Evolutionary conservation across 2,888 invertebrate genomes (phyloP), one percentile per base, ranked within the genome.

Genomic region (Galerucella calmariensis): DNA sequence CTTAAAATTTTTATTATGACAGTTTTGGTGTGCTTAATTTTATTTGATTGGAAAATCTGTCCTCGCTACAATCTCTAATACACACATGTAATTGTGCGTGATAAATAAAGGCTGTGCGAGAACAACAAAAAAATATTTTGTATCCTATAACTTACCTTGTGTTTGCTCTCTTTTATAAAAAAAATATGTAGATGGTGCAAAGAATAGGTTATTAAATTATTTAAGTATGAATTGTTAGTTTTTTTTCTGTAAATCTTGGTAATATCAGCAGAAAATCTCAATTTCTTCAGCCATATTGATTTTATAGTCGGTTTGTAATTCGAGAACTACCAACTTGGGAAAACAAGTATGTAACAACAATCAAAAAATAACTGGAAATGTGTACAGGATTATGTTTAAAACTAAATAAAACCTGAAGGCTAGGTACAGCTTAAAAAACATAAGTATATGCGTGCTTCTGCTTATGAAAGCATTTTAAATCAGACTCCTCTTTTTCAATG

Each of bases 51-150:
- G 75, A 79, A 79, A 80, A 81, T 79, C 63, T 80, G 82, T 82
- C 82, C 83, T 83, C 83, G 81, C 80, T 79, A 82, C 83, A 83
- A 82, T 83, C 81, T 82, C 78, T 74, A 75, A 73, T 75, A 75
- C 78, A 79, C 77, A 77, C 76, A 78, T 71, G 44, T 72, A 69
- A 72, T 78, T 80, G 80, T 80, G 82, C 77, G 83, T 83, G 82
- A 83, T 83, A 83, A 74, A 72, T 76, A 75, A 81, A 79, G 83
- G 83, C 83, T 84, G 83, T 84, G 83, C 81, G 82, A 82, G 83
- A 81, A 82, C 81, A 81, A 82, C 79, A 81, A 80, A 81, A 81
- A 83, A 83, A 82, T 81, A 82, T 76, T 79, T 79, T 78, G 74
- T 78, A 78, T 67, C 72, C 74, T 77, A 70, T 76, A 75, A 72